phyloP scores from a whole-genome alignment of 2,888 invertebrate species.

The Rhogogaster chlorosoma region DNA sequence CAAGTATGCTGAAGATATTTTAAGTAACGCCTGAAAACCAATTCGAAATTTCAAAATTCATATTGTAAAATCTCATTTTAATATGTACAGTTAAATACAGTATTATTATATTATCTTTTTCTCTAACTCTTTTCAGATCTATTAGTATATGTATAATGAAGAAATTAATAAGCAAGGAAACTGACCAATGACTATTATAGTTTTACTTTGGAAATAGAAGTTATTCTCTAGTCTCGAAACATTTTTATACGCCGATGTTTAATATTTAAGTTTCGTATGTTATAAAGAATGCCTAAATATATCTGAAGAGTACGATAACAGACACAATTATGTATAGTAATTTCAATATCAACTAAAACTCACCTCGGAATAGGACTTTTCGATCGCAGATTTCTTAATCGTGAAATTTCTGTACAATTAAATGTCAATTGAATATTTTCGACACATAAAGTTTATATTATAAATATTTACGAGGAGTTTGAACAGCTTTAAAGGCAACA shows the following conservation, averaged over 20 bases:
- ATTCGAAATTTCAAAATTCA: not conserved
- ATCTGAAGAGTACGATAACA: not conserved
- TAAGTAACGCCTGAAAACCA: constrained; percentile 87
- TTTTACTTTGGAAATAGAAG: not conserved
- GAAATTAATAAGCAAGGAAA: not conserved
- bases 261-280: not conserved
- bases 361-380: constrained; percentile 97
- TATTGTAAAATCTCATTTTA: not conserved
- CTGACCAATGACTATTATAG: not conserved
- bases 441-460: not conserved
- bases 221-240: not conserved
- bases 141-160: not conserved
- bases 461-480: not conserved
- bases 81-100: not conserved
- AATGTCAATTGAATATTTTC: constrained; percentile 39
- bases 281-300: not conserved
- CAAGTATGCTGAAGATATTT: constrained; percentile 94
- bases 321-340: constrained; percentile 27
- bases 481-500: not conserved
- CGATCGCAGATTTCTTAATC: constrained; percentile 94
- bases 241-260: not conserved
- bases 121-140: not conserved
- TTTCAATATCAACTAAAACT: constrained; percentile 65
- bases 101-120: not conserved
- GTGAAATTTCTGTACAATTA: constrained; percentile 85